These are phyloP conservation scores for Leucopternis melanops DNA, from an alignment of 2,113 vertebrate species.

Conservation along the genomic window DNA sequence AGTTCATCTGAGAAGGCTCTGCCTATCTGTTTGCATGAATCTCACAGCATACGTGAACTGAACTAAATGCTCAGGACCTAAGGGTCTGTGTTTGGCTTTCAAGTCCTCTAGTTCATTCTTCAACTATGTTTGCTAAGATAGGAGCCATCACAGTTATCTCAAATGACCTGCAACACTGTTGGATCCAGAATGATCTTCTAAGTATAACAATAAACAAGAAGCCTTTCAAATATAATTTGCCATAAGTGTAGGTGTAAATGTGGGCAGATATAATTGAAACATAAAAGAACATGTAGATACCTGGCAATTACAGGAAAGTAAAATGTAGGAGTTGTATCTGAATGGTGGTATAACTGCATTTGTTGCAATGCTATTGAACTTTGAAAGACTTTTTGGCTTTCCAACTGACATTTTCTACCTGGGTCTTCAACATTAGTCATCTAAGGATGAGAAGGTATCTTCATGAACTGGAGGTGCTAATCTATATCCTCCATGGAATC, in stretches of 20 bases:
- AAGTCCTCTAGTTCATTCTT: not conserved
- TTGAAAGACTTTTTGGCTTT: not conserved
- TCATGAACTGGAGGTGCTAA: not conserved
- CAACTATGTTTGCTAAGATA: not conserved
- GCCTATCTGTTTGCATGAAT: not conserved
- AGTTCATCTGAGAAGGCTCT: not conserved
- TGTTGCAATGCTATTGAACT: not conserved
- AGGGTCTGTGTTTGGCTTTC: not conserved
- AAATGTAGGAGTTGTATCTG: not conserved
- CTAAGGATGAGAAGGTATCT: not conserved
- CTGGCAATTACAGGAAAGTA: not conserved
- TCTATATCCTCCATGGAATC: not conserved
- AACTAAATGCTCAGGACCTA: not conserved
- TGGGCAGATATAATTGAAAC: not conserved
- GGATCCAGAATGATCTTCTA: not conserved
- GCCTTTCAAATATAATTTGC: not conserved
- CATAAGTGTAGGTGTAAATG: not conserved
- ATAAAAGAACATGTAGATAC: not conserved
- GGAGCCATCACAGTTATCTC: not conserved
- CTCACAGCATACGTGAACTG: not conserved
- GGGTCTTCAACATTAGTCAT: not conserved
- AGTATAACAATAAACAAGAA: not conserved
- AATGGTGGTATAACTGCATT: not conserved
- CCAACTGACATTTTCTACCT: not conserved
- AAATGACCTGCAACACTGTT: not conserved